These are phyloP conservation scores for Ormyrus labotus DNA, from an alignment of 2,888 invertebrate genomes.

Conservation along the genomic window DNA sequence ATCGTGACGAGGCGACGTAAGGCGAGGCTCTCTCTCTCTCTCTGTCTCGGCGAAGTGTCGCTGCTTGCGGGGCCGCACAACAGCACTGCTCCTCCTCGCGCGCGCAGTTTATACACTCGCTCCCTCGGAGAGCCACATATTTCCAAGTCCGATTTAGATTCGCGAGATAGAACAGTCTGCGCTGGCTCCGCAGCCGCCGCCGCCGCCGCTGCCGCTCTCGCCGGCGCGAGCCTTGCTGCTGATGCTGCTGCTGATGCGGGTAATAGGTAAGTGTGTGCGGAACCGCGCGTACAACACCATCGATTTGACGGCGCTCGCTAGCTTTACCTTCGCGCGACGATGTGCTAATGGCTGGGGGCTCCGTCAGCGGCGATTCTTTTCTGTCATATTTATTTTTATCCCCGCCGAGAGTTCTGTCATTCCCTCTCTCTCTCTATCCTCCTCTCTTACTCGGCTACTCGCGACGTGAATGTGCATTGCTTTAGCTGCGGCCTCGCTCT, in stretches of 20 bases:
- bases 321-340: not conserved
- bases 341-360: not conserved
- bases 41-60: not conserved
- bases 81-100: conserved; percentile 1
- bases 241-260: not conserved
- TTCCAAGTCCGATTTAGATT: conserved; percentile 20
- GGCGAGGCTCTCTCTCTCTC: conserved; percentile 28
- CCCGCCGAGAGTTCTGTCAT: conserved; percentile 24
- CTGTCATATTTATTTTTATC: conserved; percentile 51
- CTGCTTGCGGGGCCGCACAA: conserved; percentile 23
- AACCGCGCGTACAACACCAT: not conserved
- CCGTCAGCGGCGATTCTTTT: conserved; percentile 4
- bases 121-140: not conserved
- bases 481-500: not conserved
- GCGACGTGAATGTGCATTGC: no score
- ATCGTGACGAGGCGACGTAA: conserved; percentile 42
- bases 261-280: not conserved
- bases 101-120: not conserved
- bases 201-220: not conserved
- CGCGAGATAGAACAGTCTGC: not conserved
- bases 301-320: conserved; percentile 17
- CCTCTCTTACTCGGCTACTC: not conserved
- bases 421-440: not conserved
- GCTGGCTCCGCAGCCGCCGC: no score
- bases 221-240: not conserved